A percentile compares a stretch with the other conserved stretches of the same genome.
Evolutionary conservation across 2,888 invertebrate species (phyloP).

Genomic region (Deilephila porcellus): DNA sequence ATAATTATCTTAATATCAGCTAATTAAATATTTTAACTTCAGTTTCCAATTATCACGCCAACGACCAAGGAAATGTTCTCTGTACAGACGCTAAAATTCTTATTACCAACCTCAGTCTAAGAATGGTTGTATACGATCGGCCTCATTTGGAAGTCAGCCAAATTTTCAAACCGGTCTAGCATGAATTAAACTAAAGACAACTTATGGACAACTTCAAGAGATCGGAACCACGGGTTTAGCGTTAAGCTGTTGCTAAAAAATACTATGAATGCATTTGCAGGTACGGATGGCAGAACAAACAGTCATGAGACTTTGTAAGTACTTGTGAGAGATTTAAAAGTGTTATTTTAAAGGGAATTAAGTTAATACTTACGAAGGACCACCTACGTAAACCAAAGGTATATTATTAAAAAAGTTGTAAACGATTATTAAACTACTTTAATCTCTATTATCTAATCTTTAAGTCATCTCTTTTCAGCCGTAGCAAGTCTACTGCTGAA

Average conservation of each 20-base stretch:
- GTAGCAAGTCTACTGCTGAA: too few species aligned
- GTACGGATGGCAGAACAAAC: not conserved
- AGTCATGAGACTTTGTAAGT: too few species aligned
- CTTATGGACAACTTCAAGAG: conserved; percentile 24
- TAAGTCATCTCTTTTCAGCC: too few species aligned
- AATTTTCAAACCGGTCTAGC: conserved; percentile 22
- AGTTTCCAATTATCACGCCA: not conserved
- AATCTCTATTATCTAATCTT: too few species aligned
- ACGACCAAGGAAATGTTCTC: not conserved
- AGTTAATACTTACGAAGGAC: too few species aligned
- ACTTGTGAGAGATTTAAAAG: too few species aligned
- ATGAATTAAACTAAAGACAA: conserved; percentile 25
- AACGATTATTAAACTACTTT: too few species aligned
- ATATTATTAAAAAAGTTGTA: too few species aligned
- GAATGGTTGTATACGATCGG: conserved; percentile 2
- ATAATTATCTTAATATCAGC: too few species aligned
- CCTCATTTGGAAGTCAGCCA: conserved; percentile 23
- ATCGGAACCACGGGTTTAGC: conserved; percentile 6
- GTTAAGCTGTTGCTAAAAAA: not conserved
- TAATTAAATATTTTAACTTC: too few species aligned
- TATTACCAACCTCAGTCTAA: not conserved
- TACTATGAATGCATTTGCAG: not conserved
- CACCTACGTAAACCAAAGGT: too few species aligned
- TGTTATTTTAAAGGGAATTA: too few species aligned
- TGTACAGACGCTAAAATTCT: not conserved